Evolutionary conservation across 2,113 vertebrate species (phyloP).

Genomic region (Paraplagusia blochii): DNA sequence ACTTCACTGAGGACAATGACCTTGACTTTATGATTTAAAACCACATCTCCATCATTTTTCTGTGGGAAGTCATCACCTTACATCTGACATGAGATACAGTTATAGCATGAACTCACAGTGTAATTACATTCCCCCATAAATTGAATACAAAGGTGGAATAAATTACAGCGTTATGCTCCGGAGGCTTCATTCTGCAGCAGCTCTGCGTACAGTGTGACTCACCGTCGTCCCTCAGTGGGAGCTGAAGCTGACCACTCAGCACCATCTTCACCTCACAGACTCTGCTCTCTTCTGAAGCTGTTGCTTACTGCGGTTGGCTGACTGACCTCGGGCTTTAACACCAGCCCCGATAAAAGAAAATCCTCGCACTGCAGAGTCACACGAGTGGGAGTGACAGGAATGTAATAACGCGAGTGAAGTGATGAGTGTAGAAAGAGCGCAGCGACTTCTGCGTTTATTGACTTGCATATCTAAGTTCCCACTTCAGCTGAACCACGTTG

Average conservation of each 20-base stretch:
- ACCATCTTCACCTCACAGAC: conserved; percentile 50
- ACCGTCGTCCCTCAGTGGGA: conserved; percentile 7
- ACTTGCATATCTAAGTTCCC: conserved; percentile 27
- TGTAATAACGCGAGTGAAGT: conserved; percentile 14
- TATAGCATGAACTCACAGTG: no score
- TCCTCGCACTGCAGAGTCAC: conserved; percentile 28
- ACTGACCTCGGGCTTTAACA: conserved; percentile 22
- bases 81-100: no score
- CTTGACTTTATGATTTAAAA: no score
- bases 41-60: no score
- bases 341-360: conserved; percentile 21
- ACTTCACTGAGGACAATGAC: no score
- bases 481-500: conserved; percentile 20
- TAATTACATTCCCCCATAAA: no score
- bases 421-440: neutral
- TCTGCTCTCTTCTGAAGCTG: conserved; percentile 37
- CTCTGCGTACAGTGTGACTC: neutral
- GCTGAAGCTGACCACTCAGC: conserved; percentile 22
- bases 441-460: conserved; percentile 5
- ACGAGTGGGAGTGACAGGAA: conserved; percentile 35
- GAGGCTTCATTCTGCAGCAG: no score
- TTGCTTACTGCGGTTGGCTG: conserved; percentile 26
- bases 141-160: no score
- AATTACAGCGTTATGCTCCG: no score
- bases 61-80: no score